A percentile compares a stretch with the other conserved stretches of the same genome.
Conservation (phyloP, 2,797 vertebrate species). For the Protonibea diacanthus region DNA sequence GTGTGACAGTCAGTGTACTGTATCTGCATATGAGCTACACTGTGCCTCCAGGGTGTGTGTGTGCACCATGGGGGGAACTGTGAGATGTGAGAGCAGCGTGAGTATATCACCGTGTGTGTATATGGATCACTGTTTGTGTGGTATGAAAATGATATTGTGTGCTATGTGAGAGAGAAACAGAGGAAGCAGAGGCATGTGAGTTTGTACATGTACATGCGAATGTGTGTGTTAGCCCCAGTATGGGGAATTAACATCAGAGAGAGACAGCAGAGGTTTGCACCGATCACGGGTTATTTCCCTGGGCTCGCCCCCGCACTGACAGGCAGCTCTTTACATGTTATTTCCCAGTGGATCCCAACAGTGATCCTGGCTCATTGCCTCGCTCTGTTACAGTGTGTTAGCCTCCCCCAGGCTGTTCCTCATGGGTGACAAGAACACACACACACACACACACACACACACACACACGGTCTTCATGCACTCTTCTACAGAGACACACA, state of each 20-base stretch:
- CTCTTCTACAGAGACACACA: conserved; percentile 3
- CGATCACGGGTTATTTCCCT: conserved; percentile 70
- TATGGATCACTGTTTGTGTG: conserved; percentile 9
- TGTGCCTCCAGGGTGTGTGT: conserved; percentile 25
- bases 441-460: conserved; percentile 20
- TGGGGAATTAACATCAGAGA: conserved; percentile 66
- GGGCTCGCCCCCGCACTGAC: conserved; percentile 60
- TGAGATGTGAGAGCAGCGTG: conserved; percentile 16
- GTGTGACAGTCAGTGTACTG: conserved; percentile 32
- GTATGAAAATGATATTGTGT: conserved; percentile 4
- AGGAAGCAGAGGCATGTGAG: conserved; percentile 19
- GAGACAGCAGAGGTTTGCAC: conserved; percentile 45
- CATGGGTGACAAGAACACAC: conserved; percentile 40
- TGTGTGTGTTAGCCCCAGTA: conserved; percentile 29
- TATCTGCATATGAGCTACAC: conserved; percentile 29
- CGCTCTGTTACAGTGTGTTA: conserved; percentile 56
- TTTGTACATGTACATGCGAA: conserved; percentile 43
- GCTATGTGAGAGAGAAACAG: conserved; percentile 23
- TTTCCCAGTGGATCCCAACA: conserved; percentile 73
- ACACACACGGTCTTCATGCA: conserved; percentile 14
- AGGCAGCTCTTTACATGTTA: conserved; percentile 74
- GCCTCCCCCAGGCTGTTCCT: conserved; percentile 55
- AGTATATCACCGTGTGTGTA: background rate
- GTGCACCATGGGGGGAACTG: conserved; percentile 9
- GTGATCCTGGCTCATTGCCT: conserved; percentile 74